Conservation (phyloP, 2,113 vertebrate species). For the Aptenodytes forsteri region DNA sequence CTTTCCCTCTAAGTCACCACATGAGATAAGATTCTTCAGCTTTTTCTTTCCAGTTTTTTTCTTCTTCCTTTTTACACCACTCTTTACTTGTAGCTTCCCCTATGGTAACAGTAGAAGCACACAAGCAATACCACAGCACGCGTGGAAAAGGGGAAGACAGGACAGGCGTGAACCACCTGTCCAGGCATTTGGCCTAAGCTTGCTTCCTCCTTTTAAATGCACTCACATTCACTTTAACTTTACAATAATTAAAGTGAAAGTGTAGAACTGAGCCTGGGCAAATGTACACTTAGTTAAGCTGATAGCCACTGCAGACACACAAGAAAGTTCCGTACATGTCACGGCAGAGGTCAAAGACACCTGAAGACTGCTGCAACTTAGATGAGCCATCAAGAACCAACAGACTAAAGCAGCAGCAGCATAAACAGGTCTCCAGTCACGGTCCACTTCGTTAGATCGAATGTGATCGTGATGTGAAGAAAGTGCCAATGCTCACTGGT, state of each 20-base stretch:
- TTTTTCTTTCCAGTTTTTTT: neutral
- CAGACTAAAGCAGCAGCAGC: neutral
- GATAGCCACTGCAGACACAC: neutral
- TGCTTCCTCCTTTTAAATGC: neutral
- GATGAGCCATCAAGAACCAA: neutral
- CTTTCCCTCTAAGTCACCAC: neutral
- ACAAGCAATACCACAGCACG: neutral
- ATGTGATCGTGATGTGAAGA: neutral
- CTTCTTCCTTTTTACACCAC: neutral
- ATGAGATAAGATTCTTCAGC: neutral
- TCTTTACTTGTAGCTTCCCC: neutral
- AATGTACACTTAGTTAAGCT: neutral
- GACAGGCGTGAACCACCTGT: neutral
- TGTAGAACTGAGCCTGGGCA: neutral
- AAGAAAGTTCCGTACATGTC: neutral
- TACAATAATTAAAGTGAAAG: neutral
- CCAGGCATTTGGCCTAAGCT: neutral
- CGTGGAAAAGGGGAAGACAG: neutral
- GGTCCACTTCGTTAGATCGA: neutral
- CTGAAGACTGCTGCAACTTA: neutral
- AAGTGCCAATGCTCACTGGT: neutral
- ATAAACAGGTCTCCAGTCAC: neutral
- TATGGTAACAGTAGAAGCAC: neutral
- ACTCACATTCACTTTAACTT: neutral
- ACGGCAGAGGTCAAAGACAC: neutral